A percentile compares a stretch with the other conserved stretches of the same genome.
phyloP scores from a whole-genome alignment of 2,113 vertebrate species.

The Deroptyus accipitrinus region DNA sequence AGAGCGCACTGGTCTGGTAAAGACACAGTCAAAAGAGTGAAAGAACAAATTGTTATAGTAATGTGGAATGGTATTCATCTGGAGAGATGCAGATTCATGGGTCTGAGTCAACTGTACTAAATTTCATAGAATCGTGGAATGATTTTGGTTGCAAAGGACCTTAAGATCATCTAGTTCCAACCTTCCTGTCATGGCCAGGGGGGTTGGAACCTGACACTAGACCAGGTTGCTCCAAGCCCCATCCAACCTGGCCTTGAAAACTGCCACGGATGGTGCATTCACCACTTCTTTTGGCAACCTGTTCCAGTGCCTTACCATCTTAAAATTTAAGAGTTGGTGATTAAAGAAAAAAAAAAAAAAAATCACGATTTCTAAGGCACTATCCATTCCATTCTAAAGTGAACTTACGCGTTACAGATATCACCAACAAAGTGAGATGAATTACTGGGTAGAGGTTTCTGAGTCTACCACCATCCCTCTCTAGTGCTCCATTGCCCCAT shows the following conservation, averaged over 20 bases:
- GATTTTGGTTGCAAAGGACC: neutral
- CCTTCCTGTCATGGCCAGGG: neutral
- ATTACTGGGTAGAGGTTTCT: neutral
- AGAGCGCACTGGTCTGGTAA: neutral
- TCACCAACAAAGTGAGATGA: neutral
- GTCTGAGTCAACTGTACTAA: accelerated
- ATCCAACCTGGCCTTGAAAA: neutral
- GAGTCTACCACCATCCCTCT: neutral
- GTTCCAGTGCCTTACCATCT: neutral
- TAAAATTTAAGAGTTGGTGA: neutral
- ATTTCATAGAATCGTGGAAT: neutral
- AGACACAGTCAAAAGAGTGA: neutral
- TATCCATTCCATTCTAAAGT: neutral
- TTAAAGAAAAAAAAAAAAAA: accelerated
- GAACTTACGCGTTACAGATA: neutral
- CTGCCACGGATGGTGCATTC: neutral
- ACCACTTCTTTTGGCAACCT: neutral
- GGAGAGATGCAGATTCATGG: accelerated
- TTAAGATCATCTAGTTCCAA: neutral
- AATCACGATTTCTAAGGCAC: neutral
- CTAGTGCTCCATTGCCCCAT: accelerated
- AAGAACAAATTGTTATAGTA: neutral
- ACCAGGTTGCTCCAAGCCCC: neutral
- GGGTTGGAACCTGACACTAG: neutral
- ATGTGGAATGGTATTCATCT: accelerated